A percentile compares a stretch with the other conserved stretches of the same genome.
phyloP scores from a whole-genome alignment of 2,888 invertebrate genomes.

The Kuschelorhynchus macadamiae region DNA sequence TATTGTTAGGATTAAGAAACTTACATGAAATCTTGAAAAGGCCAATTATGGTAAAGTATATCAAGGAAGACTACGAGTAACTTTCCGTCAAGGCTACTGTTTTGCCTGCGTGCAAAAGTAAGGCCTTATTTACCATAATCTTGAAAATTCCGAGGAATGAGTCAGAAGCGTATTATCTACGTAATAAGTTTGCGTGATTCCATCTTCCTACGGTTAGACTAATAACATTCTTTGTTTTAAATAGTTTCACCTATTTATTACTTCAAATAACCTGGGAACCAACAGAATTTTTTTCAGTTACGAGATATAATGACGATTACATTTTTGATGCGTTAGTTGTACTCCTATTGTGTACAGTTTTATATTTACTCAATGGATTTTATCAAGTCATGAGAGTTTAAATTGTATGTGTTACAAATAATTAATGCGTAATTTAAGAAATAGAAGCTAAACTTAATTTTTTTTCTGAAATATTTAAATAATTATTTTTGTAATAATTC shows the following conservation, averaged over 20 bases:
- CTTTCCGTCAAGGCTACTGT: conserved; percentile 17
- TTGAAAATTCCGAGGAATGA: conserved; percentile 28
- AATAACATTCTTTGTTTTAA: conserved; percentile 26
- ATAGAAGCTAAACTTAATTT: too few species aligned
- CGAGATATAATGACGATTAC: background rate
- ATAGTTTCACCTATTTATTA: conserved; percentile 29
- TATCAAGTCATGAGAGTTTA: too few species aligned
- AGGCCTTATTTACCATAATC: conserved; percentile 19
- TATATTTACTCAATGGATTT: too few species aligned
- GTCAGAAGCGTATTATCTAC: conserved; percentile 28
- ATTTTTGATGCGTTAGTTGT: conserved; percentile 1
- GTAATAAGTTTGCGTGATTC: conserved; percentile 38
- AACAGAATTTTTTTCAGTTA: background rate
- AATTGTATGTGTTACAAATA: too few species aligned
- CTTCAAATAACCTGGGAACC: conserved; percentile 41
- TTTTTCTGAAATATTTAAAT: too few species aligned
- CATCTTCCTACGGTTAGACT: conserved; percentile 31
- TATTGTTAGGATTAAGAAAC: too few species aligned
- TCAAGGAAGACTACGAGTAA: conserved; percentile 7
- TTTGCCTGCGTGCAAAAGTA: conserved; percentile 14
- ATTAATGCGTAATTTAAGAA: too few species aligned
- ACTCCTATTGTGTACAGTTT: background rate
- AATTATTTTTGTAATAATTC: too few species aligned
- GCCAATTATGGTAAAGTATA: background rate
- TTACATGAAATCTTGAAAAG: too few species aligned